Conservation (phyloP, 1,140 invertebrate species). For the Zaprionus vittiger region DNA sequence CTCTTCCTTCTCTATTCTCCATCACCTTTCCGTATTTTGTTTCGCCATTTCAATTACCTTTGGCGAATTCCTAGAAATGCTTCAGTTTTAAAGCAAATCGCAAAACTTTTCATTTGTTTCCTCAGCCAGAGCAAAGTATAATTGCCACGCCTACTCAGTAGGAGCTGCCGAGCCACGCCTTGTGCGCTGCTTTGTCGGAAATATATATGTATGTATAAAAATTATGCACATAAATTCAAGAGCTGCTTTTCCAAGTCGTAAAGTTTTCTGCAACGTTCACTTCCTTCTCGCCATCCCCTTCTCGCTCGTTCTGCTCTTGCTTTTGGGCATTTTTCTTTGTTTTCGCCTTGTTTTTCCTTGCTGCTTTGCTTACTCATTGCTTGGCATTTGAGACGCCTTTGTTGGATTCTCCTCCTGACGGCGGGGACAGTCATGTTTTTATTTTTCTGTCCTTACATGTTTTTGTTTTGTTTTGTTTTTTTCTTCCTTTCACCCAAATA, state of each 20-base stretch:
- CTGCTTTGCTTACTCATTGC: slow-evolving; percentile 54
- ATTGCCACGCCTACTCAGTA: slow-evolving; percentile 14
- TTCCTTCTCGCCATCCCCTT: slow-evolving; percentile 14
- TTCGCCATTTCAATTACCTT: slow-evolving; percentile 46
- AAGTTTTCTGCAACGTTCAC: slow-evolving; percentile 54
- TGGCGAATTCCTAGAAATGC: slow-evolving; percentile 39
- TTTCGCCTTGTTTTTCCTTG: slow-evolving; percentile 25
- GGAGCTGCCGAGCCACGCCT: slow-evolving; percentile 34
- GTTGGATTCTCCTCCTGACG: slow-evolving; percentile 51
- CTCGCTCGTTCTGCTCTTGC: slow-evolving; percentile 28
- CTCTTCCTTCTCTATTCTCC: background rate
- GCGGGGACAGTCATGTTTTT: slow-evolving; percentile 55
- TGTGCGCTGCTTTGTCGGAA: slow-evolving; percentile 41
- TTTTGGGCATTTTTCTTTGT: slow-evolving; percentile 38
- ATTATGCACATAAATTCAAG: slow-evolving; percentile 78
- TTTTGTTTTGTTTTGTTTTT: slow-evolving; percentile 8
- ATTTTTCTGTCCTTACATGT: slow-evolving; percentile 17
- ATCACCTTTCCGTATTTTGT: background rate
- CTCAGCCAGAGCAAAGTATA: slow-evolving; percentile 23
- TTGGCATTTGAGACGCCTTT: slow-evolving; percentile 58
- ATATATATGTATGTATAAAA: slow-evolving; percentile 75
- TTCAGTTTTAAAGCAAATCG: slow-evolving; percentile 44
- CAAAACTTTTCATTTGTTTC: slow-evolving; percentile 29
- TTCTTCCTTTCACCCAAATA: slow-evolving; percentile 42
- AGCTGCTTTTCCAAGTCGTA: slow-evolving; percentile 59